phyloP scores from a whole-genome alignment of 2,888 invertebrate genomes.

The Acleris emargana region DNA sequence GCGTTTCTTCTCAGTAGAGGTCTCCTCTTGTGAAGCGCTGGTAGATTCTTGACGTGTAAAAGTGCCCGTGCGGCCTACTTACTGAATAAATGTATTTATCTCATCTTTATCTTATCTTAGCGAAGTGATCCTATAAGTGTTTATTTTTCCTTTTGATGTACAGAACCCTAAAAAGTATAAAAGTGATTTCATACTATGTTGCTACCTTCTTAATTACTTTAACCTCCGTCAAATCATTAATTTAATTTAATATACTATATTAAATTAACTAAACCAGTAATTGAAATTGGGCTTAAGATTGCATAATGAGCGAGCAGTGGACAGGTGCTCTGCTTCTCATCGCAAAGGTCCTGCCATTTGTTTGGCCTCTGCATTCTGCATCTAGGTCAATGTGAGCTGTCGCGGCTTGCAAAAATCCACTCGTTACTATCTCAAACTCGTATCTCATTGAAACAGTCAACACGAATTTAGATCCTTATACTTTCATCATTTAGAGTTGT shows the following conservation, averaged over 20 bases:
- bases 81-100: too few species aligned
- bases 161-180: neutral
- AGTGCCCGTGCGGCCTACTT: too few species aligned
- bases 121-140: too few species aligned
- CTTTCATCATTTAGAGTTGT: too few species aligned
- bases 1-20: too few species aligned
- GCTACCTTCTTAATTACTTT: neutral
- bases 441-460: too few species aligned
- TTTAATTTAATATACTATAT: neutral
- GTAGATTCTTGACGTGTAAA: too few species aligned
- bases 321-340: slow-evolving; percentile 69
- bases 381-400: slow-evolving; percentile 66
- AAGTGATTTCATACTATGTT: neutral
- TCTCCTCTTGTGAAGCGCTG: too few species aligned
- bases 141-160: neutral
- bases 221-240: neutral
- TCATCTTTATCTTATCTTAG: too few species aligned
- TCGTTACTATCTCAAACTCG: too few species aligned
- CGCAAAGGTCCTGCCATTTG: slow-evolving; percentile 77
- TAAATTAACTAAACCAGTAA: neutral
- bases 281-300: slow-evolving; percentile 21
- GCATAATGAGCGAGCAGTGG: slow-evolving; percentile 36
- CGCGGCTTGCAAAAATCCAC: too few species aligned
- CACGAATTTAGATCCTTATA: too few species aligned
- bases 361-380: slow-evolving; percentile 68